Evolutionary conservation across 2,888 invertebrate species (phyloP).

Genomic region (Chromoteleia sp.): DNA sequence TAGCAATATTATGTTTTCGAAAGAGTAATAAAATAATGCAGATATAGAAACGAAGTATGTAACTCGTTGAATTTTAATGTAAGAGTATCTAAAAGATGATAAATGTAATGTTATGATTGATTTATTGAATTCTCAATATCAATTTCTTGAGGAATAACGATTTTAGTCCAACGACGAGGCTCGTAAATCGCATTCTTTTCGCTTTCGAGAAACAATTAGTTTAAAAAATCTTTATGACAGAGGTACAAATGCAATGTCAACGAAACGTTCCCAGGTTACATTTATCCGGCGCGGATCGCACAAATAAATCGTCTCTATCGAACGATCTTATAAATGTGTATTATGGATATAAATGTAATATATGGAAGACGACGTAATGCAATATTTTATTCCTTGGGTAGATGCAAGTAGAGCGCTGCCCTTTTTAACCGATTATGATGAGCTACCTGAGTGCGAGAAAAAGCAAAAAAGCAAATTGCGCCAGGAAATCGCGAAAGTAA

Average conservation of each 20-base stretch:
- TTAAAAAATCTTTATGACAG: constrained; percentile 36
- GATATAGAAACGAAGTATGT: not conserved
- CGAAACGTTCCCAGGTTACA: constrained; percentile 51
- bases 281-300: constrained; percentile 29
- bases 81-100: too few species aligned
- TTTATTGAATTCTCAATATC: not conserved
- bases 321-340: constrained; percentile 26
- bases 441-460: constrained; percentile 9
- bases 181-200: constrained; percentile 5
- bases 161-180: not conserved
- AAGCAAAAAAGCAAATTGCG: constrained; percentile 55
- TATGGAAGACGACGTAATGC: constrained; percentile 39
- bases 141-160: not conserved
- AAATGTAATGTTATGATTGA: too few species aligned
- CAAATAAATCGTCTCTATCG: constrained; percentile 48
- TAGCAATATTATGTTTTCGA: constrained; percentile 23
- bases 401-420: constrained; percentile 13
- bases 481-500: constrained; percentile 45
- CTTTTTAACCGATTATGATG: constrained; percentile 33
- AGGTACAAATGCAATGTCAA: constrained; percentile 47
- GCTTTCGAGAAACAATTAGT: constrained; percentile 17
- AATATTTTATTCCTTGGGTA: constrained; percentile 27
- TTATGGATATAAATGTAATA: constrained; percentile 51
- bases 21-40: constrained; percentile 19
- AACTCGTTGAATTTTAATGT: not conserved